Evolutionary conservation across 2,888 invertebrate genomes (phyloP).

Genomic region (Neoscelio sp.): DNA sequence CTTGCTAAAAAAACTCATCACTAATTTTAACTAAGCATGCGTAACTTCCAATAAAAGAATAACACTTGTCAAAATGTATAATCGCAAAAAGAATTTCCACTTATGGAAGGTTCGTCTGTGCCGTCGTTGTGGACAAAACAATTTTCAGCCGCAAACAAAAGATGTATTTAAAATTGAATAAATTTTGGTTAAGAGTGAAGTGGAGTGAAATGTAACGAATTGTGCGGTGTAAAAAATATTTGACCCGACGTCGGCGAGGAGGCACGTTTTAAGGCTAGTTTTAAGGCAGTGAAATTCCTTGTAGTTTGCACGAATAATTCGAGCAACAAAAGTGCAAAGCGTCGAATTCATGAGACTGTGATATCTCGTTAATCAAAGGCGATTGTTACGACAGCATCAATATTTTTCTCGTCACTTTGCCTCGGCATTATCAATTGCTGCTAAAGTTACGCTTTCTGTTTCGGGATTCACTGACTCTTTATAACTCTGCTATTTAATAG

Average conservation of each 20-base stretch:
- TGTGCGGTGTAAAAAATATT: no score
- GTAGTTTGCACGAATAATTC: slow-evolving; percentile 24
- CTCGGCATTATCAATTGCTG: neutral
- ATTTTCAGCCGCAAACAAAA: neutral
- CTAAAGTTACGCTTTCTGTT: slow-evolving; percentile 2
- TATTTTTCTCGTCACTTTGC: neutral
- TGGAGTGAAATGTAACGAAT: no score
- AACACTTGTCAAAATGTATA: neutral
- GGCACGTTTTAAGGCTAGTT: slow-evolving; percentile 33
- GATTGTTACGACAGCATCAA: slow-evolving; percentile 4
- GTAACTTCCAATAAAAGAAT: neutral
- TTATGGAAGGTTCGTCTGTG: slow-evolving; percentile 1
- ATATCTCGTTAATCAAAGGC: slow-evolving; percentile 34
- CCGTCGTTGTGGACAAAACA: neutral
- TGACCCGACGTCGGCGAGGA: no score
- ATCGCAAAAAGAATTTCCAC: no score
- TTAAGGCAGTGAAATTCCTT: slow-evolving; percentile 29
- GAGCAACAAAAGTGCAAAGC: slow-evolving; percentile 28
- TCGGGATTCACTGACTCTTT: neutral
- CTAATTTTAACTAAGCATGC: no score
- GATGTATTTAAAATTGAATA: neutral
- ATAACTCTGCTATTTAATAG: neutral
- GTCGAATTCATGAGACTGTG: slow-evolving; percentile 51
- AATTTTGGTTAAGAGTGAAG: neutral
- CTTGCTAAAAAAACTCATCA: no score